Evolutionary conservation across 2,797 vertebrate species (phyloP).

Genomic region (Macrochelys suwanniensis): DNA sequence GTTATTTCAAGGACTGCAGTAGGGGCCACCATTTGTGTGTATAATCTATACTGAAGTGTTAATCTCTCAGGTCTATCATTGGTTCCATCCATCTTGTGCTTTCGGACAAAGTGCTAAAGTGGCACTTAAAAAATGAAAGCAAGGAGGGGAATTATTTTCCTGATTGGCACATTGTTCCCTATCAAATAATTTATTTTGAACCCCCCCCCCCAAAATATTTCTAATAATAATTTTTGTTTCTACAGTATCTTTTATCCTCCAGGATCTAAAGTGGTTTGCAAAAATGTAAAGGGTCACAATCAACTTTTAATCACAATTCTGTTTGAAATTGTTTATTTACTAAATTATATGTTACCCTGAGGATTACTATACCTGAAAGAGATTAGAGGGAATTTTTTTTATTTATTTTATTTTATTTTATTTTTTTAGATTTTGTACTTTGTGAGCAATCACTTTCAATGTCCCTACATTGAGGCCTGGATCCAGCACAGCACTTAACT

Average conservation of each 20-base stretch:
- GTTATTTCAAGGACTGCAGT: not conserved
- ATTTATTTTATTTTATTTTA: no score
- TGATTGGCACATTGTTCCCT: not conserved
- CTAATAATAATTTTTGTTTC: not conserved
- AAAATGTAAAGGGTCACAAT: not conserved
- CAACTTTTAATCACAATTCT: not conserved
- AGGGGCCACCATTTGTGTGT: not conserved
- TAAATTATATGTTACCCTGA: not conserved
- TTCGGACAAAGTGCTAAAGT: not conserved
- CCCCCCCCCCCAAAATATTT: not conserved
- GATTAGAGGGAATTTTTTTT: not conserved
- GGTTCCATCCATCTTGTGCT: slow-evolving; percentile 20
- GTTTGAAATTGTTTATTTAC: not conserved
- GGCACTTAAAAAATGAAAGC: slow-evolving; percentile 17
- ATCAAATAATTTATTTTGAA: not conserved
- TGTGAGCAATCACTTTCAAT: not conserved
- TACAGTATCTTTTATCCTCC: not conserved
- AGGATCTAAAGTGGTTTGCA: not conserved
- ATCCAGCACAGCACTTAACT: not conserved
- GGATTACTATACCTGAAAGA: not conserved
- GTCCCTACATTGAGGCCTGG: not conserved
- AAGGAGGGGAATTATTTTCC: not conserved
- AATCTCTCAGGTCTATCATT: slow-evolving; percentile 24
- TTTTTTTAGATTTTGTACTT: not conserved
- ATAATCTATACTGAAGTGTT: not conserved